phyloP scores from a whole-genome alignment of 2,113 vertebrate genomes.

The Aspiorhynchus laticeps region DNA sequence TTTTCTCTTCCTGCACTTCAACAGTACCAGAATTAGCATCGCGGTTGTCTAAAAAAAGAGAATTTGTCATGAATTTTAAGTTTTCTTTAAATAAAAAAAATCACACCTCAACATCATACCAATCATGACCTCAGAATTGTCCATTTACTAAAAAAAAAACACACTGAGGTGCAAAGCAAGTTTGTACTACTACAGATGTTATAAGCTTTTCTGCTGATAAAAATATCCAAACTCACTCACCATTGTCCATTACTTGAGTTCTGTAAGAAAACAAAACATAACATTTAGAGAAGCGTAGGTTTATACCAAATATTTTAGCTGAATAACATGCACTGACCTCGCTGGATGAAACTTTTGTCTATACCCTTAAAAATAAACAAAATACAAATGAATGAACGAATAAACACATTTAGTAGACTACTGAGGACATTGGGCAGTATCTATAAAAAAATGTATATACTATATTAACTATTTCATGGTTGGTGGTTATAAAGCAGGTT shows the following conservation, averaged over 20 bases:
- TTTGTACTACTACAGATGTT: background rate
- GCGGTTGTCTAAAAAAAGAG: slow-evolving; percentile 1
- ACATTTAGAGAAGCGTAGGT: background rate
- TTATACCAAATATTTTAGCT: background rate
- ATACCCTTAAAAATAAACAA: background rate
- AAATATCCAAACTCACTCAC: slow-evolving; percentile 18
- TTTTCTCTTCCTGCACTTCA: background rate
- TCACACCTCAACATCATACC: background rate
- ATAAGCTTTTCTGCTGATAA: background rate
- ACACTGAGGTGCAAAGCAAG: background rate
- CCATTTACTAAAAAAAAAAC: background rate
- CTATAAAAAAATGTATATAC: background rate
- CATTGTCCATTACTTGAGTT: background rate
- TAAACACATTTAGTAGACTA: background rate
- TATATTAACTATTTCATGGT: background rate
- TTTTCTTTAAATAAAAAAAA: background rate
- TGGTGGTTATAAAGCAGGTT: background rate
- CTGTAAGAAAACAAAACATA: background rate
- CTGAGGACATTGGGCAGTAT: background rate
- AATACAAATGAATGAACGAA: background rate
- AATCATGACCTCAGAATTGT: background rate
- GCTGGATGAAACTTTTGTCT: background rate
- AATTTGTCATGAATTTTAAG: background rate
- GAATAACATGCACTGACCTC: slow-evolving; percentile 33
- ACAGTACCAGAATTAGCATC: background rate